A percentile compares a stretch with the other conserved stretches of the same genome.
phyloP scores from a whole-genome alignment of 2,888 invertebrate species.

The Heliconius cydno region DNA sequence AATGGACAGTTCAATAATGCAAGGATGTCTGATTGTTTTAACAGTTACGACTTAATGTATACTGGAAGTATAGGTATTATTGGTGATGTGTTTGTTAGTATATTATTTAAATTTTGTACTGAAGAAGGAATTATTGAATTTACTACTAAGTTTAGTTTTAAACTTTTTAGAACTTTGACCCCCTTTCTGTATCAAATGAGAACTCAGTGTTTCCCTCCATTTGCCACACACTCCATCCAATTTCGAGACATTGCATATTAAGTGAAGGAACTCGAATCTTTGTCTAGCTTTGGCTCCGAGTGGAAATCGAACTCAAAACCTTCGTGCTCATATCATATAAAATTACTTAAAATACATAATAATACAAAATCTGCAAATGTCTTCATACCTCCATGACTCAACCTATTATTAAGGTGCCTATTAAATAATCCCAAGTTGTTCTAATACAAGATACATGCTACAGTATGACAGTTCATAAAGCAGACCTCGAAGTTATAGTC shows the following conservation, averaged over 20 bases:
- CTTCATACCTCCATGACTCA: neutral
- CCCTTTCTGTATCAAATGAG: neutral
- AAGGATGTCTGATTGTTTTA: constrained; percentile 59
- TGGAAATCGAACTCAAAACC: neutral
- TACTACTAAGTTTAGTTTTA: too few relatives aligned
- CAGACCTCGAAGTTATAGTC: neutral
- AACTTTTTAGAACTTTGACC: too few relatives aligned
- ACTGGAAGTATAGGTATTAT: constrained; percentile 26
- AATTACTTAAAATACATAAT: neutral
- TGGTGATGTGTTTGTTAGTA: constrained; percentile 13
- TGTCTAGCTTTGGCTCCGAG: neutral
- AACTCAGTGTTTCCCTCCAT: neutral
- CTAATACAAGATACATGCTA: constrained; percentile 2
- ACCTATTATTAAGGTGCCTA: neutral
- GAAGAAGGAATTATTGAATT: too few relatives aligned
- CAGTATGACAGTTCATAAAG: constrained; percentile 20
- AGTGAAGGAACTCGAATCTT: neutral
- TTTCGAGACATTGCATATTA: neutral
- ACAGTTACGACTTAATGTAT: constrained; percentile 48
- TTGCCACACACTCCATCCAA: neutral
- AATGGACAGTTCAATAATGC: constrained; percentile 55
- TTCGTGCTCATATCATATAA: too few relatives aligned
- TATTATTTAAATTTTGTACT: too few relatives aligned
- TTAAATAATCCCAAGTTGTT: neutral
- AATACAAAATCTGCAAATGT: neutral